Evolutionary conservation across 2,888 invertebrate genomes (phyloP), one percentile per base, ranked within the genome.

Genomic region (Allygus modestus): DNA sequence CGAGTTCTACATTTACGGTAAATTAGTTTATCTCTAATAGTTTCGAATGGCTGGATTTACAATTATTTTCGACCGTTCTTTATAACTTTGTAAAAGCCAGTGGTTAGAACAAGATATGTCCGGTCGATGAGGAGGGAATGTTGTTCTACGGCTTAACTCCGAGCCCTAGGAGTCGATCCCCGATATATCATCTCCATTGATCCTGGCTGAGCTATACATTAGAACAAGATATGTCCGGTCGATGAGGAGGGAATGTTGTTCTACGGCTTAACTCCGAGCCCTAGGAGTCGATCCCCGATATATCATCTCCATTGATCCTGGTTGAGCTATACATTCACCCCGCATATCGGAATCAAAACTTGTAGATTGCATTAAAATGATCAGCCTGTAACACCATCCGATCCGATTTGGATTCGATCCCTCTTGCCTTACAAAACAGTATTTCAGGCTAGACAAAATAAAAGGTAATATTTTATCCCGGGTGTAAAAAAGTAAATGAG

Each of bases 111-210:
- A 51, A n/a, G 51, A 17, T 37, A 11, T 37, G 37, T 4, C 37
- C 7, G 51, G 9, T 7, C 51, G 37, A 17, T 12, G 51, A 51
- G 15, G 23, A 58, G 58, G 58, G 23, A 23, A 20, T 20, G 9
- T 17, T 5, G 1, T 58, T 28, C 28, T 28, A 65, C 1, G 23
- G 23, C 23, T 20, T 23, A 54, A 23, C 15, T 28, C 15, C 20
- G 12, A 65, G 65, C 28, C 9, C 28, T 7, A 65, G 65, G 17
- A 65, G 65, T 17, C 28, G 20, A 23, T 26, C 58, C 58, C 17
- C 58, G 58, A 58, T 58, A 58, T 58, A 58, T 58, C 58, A 58
- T 58, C 58, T 58, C 26, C 26, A 58, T 28, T 31, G 65, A 65
- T 26, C 65, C 28, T 65, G 12, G 28, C 65, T n/a, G n/a, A n/a